Evolutionary conservation across 2,888 invertebrate species (phyloP).

Genomic region (Diarsia brunnea): DNA sequence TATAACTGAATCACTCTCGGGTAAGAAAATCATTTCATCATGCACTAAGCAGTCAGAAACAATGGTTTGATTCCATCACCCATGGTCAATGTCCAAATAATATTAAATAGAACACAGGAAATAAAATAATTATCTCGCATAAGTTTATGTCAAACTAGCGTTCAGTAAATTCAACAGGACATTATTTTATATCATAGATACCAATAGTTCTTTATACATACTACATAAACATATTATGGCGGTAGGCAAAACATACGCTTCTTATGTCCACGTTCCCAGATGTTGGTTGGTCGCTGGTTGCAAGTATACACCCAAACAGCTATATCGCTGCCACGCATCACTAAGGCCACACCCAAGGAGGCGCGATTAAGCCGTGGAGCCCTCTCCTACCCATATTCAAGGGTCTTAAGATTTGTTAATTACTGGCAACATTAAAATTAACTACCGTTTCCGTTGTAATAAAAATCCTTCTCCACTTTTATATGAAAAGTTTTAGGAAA

Average conservation of each 20-base stretch:
- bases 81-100: not conserved
- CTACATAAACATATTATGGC: not conserved
- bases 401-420: slow-evolving; percentile 88
- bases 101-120: not conserved
- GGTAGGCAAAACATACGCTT: not conserved
- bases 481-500: slow-evolving; percentile 67
- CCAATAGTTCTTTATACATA: not conserved
- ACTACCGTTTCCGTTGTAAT: slow-evolving; percentile 81
- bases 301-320: not conserved
- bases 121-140: not conserved
- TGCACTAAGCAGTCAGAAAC: not conserved
- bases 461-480: slow-evolving; percentile 77
- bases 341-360: slow-evolving; percentile 56
- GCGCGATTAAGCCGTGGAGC: slow-evolving; percentile 79
- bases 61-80: not conserved
- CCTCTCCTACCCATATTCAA: slow-evolving; percentile 83
- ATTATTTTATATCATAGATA: not conserved
- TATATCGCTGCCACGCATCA: slow-evolving; percentile 59
- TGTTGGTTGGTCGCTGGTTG: not conserved
- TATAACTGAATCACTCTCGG: not conserved
- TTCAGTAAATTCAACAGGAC: not conserved
- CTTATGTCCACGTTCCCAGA: not conserved
- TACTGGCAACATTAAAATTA: slow-evolving; percentile 88
- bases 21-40: not conserved
- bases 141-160: not conserved